Evolutionary conservation across 2,797 vertebrate genomes (phyloP).

Genomic region (Esox lucius): DNA sequence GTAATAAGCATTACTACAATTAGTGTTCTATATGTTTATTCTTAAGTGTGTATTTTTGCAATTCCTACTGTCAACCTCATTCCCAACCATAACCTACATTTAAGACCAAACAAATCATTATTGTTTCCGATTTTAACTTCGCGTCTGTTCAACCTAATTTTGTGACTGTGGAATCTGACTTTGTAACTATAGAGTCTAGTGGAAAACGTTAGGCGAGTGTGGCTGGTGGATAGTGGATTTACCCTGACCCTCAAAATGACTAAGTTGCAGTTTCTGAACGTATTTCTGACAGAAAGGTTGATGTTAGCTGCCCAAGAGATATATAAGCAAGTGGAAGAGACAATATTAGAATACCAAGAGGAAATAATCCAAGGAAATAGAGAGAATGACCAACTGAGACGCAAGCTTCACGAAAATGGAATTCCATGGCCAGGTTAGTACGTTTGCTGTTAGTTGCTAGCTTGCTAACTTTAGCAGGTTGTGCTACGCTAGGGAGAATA

Average conservation of each 20-base stretch:
- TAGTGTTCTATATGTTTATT: too few relatives aligned
- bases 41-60: too few relatives aligned
- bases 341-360: slow-evolving; percentile 18
- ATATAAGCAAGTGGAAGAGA: slow-evolving; percentile 14
- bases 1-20: too few relatives aligned
- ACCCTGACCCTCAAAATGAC: slow-evolving; percentile 13
- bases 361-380: slow-evolving; percentile 8
- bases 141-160: too few relatives aligned
- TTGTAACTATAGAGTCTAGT: too few relatives aligned
- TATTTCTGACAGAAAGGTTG: slow-evolving; percentile 14
- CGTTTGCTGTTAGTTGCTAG: not conserved
- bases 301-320: slow-evolving; percentile 17
- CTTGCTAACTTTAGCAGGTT: not conserved
- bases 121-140: too few relatives aligned
- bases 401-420: slow-evolving; percentile 7
- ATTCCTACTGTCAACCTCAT: too few relatives aligned
- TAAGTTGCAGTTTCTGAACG: slow-evolving; percentile 13
- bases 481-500: not conserved
- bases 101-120: too few relatives aligned
- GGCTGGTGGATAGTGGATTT: slow-evolving; percentile 10
- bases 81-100: too few relatives aligned
- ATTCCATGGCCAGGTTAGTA: slow-evolving; percentile 15
- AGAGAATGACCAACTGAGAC: slow-evolving; percentile 17
- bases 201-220: too few relatives aligned
- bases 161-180: too few relatives aligned